These are phyloP conservation scores for Onthophagus sagittarius DNA, from an alignment of 2,888 invertebrate species.

Conservation along the genomic window DNA sequence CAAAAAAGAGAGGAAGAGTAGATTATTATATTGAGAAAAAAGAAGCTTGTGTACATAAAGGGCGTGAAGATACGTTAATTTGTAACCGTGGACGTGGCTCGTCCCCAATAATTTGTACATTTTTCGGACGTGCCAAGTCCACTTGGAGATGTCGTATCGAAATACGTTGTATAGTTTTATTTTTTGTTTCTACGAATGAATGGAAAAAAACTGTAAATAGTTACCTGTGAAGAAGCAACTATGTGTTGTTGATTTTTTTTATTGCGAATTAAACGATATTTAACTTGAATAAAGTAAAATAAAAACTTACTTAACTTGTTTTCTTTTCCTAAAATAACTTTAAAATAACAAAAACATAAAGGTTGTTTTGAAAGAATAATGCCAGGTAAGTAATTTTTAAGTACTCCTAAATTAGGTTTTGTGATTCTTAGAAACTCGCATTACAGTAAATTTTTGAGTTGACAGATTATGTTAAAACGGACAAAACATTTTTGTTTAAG, in stretches of 20 bases:
- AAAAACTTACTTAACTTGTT: constrained; percentile 15
- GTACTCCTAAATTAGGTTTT: too few species aligned
- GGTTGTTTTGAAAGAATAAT: too few species aligned
- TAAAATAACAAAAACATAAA: too few species aligned
- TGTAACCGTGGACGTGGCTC: constrained; percentile 22
- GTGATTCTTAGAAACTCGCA: too few species aligned
- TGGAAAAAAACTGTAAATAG: constrained; percentile 40
- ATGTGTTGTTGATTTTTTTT: constrained; percentile 42
- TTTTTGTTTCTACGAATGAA: constrained; percentile 22
- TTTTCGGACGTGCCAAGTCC: neutral
- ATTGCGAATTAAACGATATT: constrained; percentile 35
- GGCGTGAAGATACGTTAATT: constrained; percentile 5
- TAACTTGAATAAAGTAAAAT: constrained; percentile 23
- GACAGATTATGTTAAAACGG: too few species aligned
- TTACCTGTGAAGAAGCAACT: constrained; percentile 44
- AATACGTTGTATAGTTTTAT: constrained; percentile 1
- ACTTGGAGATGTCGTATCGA: neutral
- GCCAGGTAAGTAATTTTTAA: too few species aligned
- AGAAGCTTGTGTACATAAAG: constrained; percentile 30
- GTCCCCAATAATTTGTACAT: constrained; percentile 19
- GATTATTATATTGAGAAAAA: neutral
- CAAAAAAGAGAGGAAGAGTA: constrained; percentile 30
- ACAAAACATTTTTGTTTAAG: too few species aligned
- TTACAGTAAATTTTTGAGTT: too few species aligned
- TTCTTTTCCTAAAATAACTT: neutral